Evolutionary conservation across 2,888 invertebrate genomes (phyloP).

Genomic region (Metallyticus violacea): DNA sequence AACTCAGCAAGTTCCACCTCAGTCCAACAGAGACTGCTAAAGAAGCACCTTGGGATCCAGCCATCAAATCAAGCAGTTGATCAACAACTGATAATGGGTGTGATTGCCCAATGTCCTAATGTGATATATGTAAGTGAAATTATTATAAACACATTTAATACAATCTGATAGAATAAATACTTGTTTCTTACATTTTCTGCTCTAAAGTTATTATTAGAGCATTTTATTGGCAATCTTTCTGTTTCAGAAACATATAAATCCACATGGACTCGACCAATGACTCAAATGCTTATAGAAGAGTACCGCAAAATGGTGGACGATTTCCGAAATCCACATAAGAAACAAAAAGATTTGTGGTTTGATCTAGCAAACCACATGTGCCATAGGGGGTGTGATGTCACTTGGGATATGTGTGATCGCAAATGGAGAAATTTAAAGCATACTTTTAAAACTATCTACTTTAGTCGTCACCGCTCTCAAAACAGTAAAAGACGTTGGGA

Average conservation of each 20-base stretch:
- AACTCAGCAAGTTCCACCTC: too few species aligned
- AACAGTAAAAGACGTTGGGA: constrained; percentile 21
- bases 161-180: too few species aligned
- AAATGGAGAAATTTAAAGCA: constrained; percentile 34
- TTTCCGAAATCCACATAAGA: constrained; percentile 15
- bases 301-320: constrained; percentile 2
- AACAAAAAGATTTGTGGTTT: constrained; percentile 13
- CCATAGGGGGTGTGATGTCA: background rate
- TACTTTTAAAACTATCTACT: constrained; percentile 30
- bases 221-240: too few species aligned
- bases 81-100: too few species aligned
- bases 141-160: too few species aligned
- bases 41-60: too few species aligned
- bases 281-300: constrained; percentile 17
- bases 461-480: background rate
- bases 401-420: constrained; percentile 31
- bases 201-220: too few species aligned
- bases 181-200: too few species aligned
- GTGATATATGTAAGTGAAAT: too few species aligned
- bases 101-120: too few species aligned
- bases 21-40: too few species aligned
- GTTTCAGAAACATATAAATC: constrained; percentile 3
- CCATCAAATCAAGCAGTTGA: too few species aligned
- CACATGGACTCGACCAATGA: constrained; percentile 17
- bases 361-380: constrained; percentile 18